Conservation (phyloP, 2,797 vertebrate species). For the Sternarchorhynchus goeldii region DNA sequence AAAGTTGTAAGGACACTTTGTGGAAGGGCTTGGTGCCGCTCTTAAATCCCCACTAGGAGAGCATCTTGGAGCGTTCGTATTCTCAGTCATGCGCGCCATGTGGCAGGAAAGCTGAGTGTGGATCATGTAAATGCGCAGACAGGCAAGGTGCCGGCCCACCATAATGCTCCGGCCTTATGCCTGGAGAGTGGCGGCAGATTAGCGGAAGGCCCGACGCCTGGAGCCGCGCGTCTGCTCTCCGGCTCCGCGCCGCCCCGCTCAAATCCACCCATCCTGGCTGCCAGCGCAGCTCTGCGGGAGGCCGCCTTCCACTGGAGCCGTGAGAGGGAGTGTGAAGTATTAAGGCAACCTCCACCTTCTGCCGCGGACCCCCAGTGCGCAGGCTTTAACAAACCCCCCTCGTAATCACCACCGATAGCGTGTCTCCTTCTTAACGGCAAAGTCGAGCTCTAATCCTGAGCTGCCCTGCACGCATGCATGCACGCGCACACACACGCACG, state of each 20-base stretch:
- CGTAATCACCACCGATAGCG: constrained; percentile 67
- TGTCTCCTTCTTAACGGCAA: constrained; percentile 68
- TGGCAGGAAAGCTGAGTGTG: constrained; percentile 74
- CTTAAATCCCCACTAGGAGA: constrained; percentile 61
- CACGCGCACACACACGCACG: neutral
- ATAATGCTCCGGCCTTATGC: constrained; percentile 95
- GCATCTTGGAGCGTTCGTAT: constrained; percentile 69
- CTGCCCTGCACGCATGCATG: constrained; percentile 33
- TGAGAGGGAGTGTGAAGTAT: constrained; percentile 61
- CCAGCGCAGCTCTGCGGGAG: constrained; percentile 67
- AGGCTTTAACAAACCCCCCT: constrained; percentile 69
- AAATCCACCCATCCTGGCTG: constrained; percentile 66
- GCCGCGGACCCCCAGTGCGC: constrained; percentile 30
- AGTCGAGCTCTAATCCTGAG: constrained; percentile 55
- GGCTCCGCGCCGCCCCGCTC: constrained; percentile 62
- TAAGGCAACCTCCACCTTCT: constrained; percentile 51
- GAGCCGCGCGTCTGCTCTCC: constrained; percentile 57
- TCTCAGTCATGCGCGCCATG: constrained; percentile 71
- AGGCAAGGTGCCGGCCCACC: constrained; percentile 62
- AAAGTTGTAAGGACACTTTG: constrained; percentile 44
- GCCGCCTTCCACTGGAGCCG: constrained; percentile 56
- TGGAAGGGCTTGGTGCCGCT: constrained; percentile 23
- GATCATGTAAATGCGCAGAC: constrained; percentile 77
- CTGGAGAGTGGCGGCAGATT: constrained; percentile 87
- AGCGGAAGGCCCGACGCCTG: constrained; percentile 75